A percentile compares a stretch with the other conserved stretches of the same genome.
phyloP scores from a whole-genome alignment of 2,113 vertebrate species.

The Grammomys dolichurus region DNA sequence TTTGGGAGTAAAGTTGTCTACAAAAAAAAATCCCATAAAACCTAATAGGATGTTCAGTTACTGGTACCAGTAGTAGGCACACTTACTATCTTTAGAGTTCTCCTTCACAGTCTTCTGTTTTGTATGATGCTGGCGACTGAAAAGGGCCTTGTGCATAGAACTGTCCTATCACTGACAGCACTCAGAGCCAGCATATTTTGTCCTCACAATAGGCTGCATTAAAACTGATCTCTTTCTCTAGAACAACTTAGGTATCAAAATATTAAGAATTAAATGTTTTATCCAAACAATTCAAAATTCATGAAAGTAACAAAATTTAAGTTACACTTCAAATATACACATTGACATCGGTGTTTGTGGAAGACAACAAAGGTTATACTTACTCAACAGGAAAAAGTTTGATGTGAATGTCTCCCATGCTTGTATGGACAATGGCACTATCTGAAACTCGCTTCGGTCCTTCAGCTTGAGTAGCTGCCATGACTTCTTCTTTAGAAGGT shows the following conservation, averaged over 20 bases:
- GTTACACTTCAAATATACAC: background rate
- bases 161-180: background rate
- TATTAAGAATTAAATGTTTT: background rate
- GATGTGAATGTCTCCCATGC: conserved; percentile 98
- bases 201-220: conserved; percentile 15
- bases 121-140: background rate
- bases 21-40: background rate
- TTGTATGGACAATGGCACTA: conserved; percentile 98
- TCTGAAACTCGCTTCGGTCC: conserved; percentile 98
- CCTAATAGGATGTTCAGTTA: background rate
- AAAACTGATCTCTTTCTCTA: conserved; percentile 35
- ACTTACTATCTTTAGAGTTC: background rate
- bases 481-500: conserved; percentile 99
- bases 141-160: background rate
- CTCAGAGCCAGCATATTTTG: background rate
- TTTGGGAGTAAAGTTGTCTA: conserved; percentile 52
- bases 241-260: background rate
- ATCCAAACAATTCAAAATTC: conserved; percentile 16
- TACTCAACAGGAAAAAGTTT: conserved; percentile 99
- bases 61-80: background rate
- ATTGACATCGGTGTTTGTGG: conserved; percentile 1
- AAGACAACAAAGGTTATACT: conserved; percentile 79
- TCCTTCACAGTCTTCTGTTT: background rate
- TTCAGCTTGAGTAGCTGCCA: conserved; percentile 99
- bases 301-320: conserved; percentile 49